These are phyloP conservation scores for Metellina segmentata DNA, from an alignment of 2,888 invertebrate species.

Conservation along the genomic window DNA sequence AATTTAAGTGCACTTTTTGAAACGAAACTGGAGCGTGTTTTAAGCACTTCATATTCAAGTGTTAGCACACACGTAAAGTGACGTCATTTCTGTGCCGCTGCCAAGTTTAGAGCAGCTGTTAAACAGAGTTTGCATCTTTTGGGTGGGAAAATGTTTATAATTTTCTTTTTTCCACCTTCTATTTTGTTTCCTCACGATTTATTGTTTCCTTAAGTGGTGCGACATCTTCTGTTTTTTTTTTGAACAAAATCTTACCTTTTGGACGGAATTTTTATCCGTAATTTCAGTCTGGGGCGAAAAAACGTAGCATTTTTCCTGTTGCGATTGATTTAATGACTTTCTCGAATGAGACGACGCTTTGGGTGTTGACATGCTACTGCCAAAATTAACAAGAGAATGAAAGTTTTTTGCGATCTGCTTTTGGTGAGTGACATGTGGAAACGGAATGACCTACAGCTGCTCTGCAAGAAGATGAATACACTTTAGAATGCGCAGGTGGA, in stretches of 20 bases:
- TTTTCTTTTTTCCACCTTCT: neutral
- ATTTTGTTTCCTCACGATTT: neutral
- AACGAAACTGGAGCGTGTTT: neutral
- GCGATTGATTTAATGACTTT: neutral
- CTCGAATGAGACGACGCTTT: neutral
- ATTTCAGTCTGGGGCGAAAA: neutral
- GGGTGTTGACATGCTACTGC: conserved; percentile 1
- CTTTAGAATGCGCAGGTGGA: neutral
- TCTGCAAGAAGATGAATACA: neutral
- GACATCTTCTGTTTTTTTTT: neutral
- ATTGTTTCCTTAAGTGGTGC: neutral
- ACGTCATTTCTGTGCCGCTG: neutral
- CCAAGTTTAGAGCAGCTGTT: neutral
- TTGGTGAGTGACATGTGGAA: neutral
- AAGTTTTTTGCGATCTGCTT: neutral
- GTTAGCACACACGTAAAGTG: neutral
- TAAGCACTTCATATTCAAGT: neutral
- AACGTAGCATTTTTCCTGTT: neutral
- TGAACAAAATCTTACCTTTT: neutral
- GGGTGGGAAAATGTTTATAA: neutral
- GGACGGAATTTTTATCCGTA: neutral
- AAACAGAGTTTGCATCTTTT: neutral
- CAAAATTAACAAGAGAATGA: neutral
- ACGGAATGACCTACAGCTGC: neutral
- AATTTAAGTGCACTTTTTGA: neutral